Percentiles rank a stretch among this genome's conserved stretches.
Evolutionary conservation across 1,140 invertebrate genomes (phyloP).

Genomic region (Zeugodacus cucurbitae): DNA sequence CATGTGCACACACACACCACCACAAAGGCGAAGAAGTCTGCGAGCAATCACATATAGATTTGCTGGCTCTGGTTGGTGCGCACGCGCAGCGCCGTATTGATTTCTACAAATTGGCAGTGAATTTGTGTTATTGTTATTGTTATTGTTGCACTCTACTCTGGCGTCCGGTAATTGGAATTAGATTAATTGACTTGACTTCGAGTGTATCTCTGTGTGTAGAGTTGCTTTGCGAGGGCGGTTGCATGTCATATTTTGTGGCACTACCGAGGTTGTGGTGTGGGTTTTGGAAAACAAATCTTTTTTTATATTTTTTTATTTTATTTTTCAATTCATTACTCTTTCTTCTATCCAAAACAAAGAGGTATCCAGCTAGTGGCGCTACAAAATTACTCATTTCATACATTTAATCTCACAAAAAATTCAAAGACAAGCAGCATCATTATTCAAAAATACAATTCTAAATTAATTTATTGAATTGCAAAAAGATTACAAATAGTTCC

Average conservation of each 20-base stretch:
- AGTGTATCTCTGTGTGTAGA: neutral
- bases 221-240: neutral
- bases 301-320: neutral
- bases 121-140: conserved; percentile 28
- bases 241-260: neutral
- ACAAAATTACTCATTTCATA: neutral
- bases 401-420: neutral
- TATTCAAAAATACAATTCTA: neutral
- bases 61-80: neutral
- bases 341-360: neutral
- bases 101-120: conserved; percentile 38
- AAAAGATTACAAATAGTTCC: neutral
- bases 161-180: conserved; percentile 64
- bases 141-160: conserved; percentile 40
- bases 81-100: conserved; percentile 27
- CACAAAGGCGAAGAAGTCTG: neutral
- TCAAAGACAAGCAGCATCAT: neutral
- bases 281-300: neutral
- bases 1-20: neutral
- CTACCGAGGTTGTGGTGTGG: neutral
- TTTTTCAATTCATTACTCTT: neutral
- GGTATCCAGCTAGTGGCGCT: neutral
- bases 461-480: neutral
- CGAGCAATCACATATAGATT: neutral
- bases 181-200: conserved; percentile 58